Conservation (phyloP, 2,797 vertebrate species). For the Echiichthys vipera region DNA sequence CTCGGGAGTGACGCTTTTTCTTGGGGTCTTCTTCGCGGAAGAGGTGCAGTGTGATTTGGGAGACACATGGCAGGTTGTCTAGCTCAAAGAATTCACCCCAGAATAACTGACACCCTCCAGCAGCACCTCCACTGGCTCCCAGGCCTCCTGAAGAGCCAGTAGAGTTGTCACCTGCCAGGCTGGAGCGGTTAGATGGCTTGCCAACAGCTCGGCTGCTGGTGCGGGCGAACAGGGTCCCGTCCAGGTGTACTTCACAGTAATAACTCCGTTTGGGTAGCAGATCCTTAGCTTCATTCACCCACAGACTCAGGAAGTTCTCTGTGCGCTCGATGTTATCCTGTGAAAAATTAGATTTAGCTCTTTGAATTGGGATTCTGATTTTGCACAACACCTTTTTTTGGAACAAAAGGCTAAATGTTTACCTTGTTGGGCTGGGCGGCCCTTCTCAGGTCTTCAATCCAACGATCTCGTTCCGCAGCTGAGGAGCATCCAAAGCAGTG, state of each 20-base stretch:
- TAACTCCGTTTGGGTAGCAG: conserved; percentile 85
- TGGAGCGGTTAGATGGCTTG: conserved; percentile 71
- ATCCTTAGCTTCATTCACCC: conserved; percentile 94
- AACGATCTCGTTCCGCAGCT: conserved; percentile 90
- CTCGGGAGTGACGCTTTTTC: conserved; percentile 83
- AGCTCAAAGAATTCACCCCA: conserved; percentile 96
- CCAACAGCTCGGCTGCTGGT: conserved; percentile 85
- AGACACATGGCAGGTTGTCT: conserved; percentile 87
- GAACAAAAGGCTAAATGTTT: neutral
- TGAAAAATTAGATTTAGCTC: conserved; percentile 3
- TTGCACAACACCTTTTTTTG: neutral
- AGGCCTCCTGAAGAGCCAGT: conserved; percentile 58
- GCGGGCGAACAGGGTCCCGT: conserved; percentile 89
- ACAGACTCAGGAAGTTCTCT: conserved; percentile 91
- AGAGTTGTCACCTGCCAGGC: conserved; percentile 63
- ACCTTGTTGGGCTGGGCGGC: conserved; percentile 92
- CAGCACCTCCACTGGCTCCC: conserved; percentile 53
- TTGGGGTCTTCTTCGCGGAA: conserved; percentile 87
- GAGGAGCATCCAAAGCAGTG: conserved; percentile 94
- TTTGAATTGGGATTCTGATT: neutral
- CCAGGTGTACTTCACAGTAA: conserved; percentile 90
- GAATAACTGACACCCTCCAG: conserved; percentile 86
- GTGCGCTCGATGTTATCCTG: conserved; percentile 92
- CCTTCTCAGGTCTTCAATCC: conserved; percentile 93
- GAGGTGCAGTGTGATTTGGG: conserved; percentile 87